Conservation (phyloP, 1,140 invertebrate species). For the Branchinecta lindahli region DNA sequence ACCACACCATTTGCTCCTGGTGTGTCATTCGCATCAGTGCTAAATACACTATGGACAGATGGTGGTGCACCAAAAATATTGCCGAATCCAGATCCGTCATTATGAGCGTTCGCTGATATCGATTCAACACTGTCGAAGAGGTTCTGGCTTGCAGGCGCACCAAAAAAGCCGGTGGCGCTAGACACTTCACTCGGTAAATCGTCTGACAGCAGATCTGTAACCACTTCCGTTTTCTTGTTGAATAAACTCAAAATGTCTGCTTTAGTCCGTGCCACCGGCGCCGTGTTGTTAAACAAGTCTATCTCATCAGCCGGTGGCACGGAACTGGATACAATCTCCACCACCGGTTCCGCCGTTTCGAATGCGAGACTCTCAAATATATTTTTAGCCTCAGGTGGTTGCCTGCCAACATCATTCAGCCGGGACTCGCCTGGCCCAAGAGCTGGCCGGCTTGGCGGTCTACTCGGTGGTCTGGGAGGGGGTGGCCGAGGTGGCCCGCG, state of each 20-base stretch:
- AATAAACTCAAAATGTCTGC: constrained; percentile 26
- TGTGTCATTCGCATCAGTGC: too few relatives aligned
- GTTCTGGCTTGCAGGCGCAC: not conserved
- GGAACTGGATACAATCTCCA: constrained; percentile 12
- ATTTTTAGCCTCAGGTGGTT: constrained; percentile 22
- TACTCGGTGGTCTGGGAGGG: constrained; percentile 17
- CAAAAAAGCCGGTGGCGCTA: too few relatives aligned
- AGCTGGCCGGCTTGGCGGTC: constrained; percentile 16
- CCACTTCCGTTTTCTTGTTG: constrained; percentile 21
- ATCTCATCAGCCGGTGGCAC: constrained; percentile 22
- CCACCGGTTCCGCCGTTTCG: not conserved
- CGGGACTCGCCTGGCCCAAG: constrained; percentile 16
- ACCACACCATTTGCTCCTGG: too few relatives aligned
- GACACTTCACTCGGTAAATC: constrained; percentile 10
- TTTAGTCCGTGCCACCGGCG: constrained; percentile 23
- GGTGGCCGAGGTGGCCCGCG: constrained; percentile 18
- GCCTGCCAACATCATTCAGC: constrained; percentile 28
- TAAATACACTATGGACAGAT: too few relatives aligned
- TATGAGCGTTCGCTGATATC: not conserved
- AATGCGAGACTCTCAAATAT: constrained; percentile 21
- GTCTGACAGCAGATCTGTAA: constrained; percentile 23
- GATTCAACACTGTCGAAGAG: not conserved
- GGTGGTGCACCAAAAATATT: not conserved
- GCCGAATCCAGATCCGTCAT: not conserved
- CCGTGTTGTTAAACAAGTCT: constrained; percentile 24